phyloP scores from a whole-genome alignment of 1,140 invertebrate species.

The Drosophila nannoptera region DNA sequence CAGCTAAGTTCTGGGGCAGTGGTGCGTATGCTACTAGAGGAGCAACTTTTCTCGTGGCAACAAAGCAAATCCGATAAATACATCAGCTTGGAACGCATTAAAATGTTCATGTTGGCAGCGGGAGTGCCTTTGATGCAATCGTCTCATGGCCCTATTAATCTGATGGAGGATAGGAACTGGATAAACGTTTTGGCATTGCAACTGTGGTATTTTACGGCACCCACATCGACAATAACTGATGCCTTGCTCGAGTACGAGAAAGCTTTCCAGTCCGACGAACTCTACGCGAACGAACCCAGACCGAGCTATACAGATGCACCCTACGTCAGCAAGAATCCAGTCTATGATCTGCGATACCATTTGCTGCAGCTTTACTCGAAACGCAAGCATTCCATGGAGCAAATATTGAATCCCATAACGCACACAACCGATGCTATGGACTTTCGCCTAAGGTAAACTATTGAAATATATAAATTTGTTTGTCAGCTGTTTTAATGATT shows the following conservation, averaged over 20 bases:
- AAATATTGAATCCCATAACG: conserved; percentile 86
- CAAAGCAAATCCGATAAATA: conserved; percentile 85
- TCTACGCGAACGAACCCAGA: conserved; percentile 80
- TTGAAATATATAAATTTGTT: neutral
- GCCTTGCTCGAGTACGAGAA: conserved; percentile 85
- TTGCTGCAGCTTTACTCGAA: conserved; percentile 88
- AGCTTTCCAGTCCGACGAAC: conserved; percentile 82
- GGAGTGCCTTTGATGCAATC: conserved; percentile 80
- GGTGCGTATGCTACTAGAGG: conserved; percentile 83
- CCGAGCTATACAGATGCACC: conserved; percentile 80
- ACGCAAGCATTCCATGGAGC: conserved; percentile 83
- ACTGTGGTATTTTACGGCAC: conserved; percentile 83
- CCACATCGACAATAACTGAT: conserved; percentile 85
- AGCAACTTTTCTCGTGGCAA: conserved; percentile 88
- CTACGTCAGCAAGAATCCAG: conserved; percentile 49
- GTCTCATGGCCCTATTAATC: conserved; percentile 70
- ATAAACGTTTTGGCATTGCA: conserved; percentile 70
- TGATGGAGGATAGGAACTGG: conserved; percentile 70
- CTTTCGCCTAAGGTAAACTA: conserved; percentile 82
- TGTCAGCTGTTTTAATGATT: neutral
- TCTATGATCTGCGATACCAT: conserved; percentile 90
- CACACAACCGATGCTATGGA: conserved; percentile 90
- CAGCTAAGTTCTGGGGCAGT: conserved; percentile 83
- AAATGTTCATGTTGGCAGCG: conserved; percentile 85
- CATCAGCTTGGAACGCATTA: conserved; percentile 83